A percentile compares a stretch with the other conserved stretches of the same genome.
phyloP scores from a whole-genome alignment of 2,113 vertebrate species.

The Pteruthius melanotis region DNA sequence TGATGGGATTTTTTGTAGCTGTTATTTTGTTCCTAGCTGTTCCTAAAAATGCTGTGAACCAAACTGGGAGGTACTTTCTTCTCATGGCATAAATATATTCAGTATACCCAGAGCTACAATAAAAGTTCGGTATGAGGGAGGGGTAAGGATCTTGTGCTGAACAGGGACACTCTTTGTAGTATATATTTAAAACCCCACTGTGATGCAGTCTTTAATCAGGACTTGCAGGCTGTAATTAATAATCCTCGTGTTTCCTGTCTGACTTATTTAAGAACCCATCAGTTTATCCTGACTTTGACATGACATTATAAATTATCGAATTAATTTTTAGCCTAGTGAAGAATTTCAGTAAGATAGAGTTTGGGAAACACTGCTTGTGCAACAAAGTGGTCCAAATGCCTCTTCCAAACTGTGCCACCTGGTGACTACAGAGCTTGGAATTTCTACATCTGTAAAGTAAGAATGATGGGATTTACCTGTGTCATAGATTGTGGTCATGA shows the following conservation, averaged over 20 bases:
- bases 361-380: not conserved
- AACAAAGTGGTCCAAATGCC: not conserved
- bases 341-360: not conserved
- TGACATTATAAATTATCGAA: not conserved
- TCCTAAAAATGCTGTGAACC: not conserved
- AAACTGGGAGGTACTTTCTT: not conserved
- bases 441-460: not conserved
- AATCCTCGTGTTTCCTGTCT: not conserved
- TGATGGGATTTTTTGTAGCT: not conserved
- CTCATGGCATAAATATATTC: not conserved
- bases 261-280: not conserved
- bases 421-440: not conserved
- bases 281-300: not conserved
- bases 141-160: not conserved
- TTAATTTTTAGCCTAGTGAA: not conserved
- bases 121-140: not conserved
- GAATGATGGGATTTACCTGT: not conserved
- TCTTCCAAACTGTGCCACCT: not conserved
- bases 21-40: not conserved
- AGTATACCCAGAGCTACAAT: not conserved
- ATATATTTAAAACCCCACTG: not conserved
- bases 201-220: not conserved
- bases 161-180: not conserved
- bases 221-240: not conserved
- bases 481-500: not conserved